These are phyloP conservation scores for Campylomormyrus numenius DNA, from an alignment of 2,113 vertebrate genomes.

Conservation along the genomic window DNA sequence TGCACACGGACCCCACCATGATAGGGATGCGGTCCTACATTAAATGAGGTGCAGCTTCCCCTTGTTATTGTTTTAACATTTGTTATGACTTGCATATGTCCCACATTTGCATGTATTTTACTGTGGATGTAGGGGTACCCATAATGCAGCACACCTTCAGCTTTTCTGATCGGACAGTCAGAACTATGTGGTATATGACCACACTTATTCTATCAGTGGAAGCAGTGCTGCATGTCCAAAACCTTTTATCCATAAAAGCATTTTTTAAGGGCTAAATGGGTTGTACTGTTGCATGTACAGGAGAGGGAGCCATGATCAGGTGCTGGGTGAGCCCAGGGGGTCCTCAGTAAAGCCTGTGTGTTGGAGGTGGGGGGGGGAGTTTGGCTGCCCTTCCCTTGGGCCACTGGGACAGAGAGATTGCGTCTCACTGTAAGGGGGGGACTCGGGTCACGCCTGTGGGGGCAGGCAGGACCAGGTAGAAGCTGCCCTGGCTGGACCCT, in stretches of 20 bases:
- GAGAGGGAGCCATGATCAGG: neutral
- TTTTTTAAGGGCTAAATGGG: neutral
- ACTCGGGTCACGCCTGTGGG: neutral
- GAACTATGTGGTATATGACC: neutral
- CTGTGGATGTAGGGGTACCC: neutral
- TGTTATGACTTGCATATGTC: conserved; percentile 6
- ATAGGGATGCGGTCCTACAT: neutral
- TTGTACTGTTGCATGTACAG: neutral
- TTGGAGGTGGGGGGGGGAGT: neutral
- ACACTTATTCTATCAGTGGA: neutral
- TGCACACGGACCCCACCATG: neutral
- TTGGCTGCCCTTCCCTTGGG: neutral
- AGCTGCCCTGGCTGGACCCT: neutral
- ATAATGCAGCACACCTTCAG: neutral
- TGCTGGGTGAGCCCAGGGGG: neutral
- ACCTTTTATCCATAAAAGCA: neutral
- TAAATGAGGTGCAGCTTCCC: neutral
- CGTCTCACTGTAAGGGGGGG: neutral
- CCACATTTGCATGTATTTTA: neutral
- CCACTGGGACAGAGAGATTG: neutral
- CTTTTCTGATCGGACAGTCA: neutral
- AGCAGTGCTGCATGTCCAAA: neutral
- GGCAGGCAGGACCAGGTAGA: neutral
- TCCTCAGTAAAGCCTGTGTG: neutral
- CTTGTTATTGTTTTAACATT: neutral